Base-by-base conservation (phyloP, 2,888 invertebrate genomes). In the Polyommatus icarus region DNA sequence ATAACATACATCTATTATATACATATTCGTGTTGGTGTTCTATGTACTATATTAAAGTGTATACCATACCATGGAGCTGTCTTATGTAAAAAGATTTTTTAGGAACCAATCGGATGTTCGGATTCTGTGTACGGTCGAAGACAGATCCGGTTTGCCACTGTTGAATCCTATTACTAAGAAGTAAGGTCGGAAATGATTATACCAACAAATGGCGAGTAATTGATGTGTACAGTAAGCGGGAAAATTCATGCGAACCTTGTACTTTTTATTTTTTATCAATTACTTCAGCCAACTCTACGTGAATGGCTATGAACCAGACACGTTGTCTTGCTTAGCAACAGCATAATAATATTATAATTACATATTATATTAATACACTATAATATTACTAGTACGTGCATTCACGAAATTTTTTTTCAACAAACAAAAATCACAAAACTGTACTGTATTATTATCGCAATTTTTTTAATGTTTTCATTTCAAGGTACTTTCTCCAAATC, bases 211-310 rank as follows among this genome's bases (percentile, higher is more conserved):
- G 10, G 46, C 3, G 46, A 46, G 46, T 46, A 12, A 40, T 40
- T 40, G 12, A 8, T 10, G 10, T 50, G 5, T 54, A 54, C 54
- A 4, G 15, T 67, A 67, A 67, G 12, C 15, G 29, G 12, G 67
- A 67, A 72, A 8, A 40, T 72, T 72, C 20, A 72, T 72, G 72
- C 7, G n/a, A 6, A 40, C 72, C 72, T 72, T n/a, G 72, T 72
- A 40, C 8, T 40, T 20, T 72, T 71, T n/a, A n/a, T 40, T 40
- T 72, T 40, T 72, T 72, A 40, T 40, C 20, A 72, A 72, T 24
- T 40, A 72, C 10, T 72, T 72, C 20, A 18, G 18, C 18, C 15
- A 40, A 8, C 40, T 20, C n/a, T 72, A 40, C 36, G 18, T 4
- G 10, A 18, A n/a, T 3, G 12, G 12, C 46, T 20, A 2, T 12